Evolutionary conservation across 2,888 invertebrate genomes (phyloP).

Genomic region (Rosalia funebris): DNA sequence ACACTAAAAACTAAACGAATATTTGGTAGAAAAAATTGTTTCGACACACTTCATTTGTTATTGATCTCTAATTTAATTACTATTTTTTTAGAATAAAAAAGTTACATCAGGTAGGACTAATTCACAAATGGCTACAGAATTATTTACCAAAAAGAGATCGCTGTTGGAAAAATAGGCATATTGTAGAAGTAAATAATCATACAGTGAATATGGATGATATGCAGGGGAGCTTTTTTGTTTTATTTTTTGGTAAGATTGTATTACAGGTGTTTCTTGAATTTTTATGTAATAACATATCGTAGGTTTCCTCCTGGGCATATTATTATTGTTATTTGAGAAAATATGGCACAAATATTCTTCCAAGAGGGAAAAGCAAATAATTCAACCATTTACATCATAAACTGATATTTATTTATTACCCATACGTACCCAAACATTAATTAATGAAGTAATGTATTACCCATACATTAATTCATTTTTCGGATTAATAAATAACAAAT

Average conservation of each 20-base stretch:
- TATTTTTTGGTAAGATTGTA: slow-evolving; percentile 74
- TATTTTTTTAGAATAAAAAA: slow-evolving; percentile 73
- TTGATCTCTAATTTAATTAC: no score
- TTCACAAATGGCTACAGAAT: slow-evolving; percentile 82
- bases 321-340: slow-evolving; percentile 66
- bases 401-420: not conserved
- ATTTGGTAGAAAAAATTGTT: no score
- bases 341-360: slow-evolving; percentile 62
- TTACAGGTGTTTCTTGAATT: not conserved
- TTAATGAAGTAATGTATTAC: no score
- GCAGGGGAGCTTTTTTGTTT: slow-evolving; percentile 91
- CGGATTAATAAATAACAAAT: no score
- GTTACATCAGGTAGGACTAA: slow-evolving; percentile 86
- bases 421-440: no score
- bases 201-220: slow-evolving; percentile 90
- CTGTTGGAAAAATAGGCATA: slow-evolving; percentile 75
- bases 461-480: no score
- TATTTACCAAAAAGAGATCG: slow-evolving; percentile 82
- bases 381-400: slow-evolving; percentile 65
- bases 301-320: slow-evolving; percentile 66
- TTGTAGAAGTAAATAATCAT: slow-evolving; percentile 81
- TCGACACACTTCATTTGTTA: no score
- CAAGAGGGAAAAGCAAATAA: slow-evolving; percentile 63
- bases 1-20: no score
- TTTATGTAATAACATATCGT: slow-evolving; percentile 44